Conservation (phyloP, 1,140 invertebrate genomes). For the Oncopeltus fasciatus region DNA sequence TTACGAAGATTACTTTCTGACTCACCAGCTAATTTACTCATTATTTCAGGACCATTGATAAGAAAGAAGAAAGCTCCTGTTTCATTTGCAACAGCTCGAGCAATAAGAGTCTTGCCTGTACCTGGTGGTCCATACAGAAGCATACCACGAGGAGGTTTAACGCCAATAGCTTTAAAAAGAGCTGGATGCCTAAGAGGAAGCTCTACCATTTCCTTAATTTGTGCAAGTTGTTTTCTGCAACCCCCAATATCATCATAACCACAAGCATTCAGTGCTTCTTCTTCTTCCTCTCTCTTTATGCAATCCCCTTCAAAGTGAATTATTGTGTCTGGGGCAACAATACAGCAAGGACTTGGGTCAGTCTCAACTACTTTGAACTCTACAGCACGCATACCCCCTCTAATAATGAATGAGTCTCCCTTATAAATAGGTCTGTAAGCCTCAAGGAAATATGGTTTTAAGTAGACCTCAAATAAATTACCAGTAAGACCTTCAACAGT, state of each 20-base stretch:
- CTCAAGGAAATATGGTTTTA: slow-evolving; percentile 98
- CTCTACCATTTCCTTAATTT: slow-evolving; percentile 99
- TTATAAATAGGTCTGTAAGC: slow-evolving; percentile 96
- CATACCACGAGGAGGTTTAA: slow-evolving; percentile 91
- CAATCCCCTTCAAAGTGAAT: slow-evolving; percentile 98
- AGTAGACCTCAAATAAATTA: slow-evolving; percentile 92
- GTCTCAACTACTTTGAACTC: slow-evolving; percentile 99
- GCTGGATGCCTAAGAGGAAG: slow-evolving; percentile 93
- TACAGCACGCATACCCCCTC: slow-evolving; percentile 96
- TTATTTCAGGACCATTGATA: slow-evolving; percentile 96
- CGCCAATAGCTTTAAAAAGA: slow-evolving; percentile 90
- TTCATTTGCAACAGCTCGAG: slow-evolving; percentile 96
- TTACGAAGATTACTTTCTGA: slow-evolving; percentile 93
- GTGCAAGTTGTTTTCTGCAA: slow-evolving; percentile 92
- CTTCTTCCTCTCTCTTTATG: slow-evolving; percentile 97
- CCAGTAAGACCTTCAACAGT: slow-evolving; percentile 94
- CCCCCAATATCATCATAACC: slow-evolving; percentile 99
- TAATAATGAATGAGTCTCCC: slow-evolving; percentile 92
- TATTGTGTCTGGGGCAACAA: slow-evolving; percentile 95
- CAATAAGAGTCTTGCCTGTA: slow-evolving; percentile 92
- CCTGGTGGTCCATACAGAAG: slow-evolving; percentile 94
- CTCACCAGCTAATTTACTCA: slow-evolving; percentile 98
- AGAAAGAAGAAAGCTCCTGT: slow-evolving; percentile 99
- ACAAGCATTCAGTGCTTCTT: slow-evolving; percentile 91
- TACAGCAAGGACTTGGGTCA: slow-evolving; percentile 93